Base-by-base conservation (phyloP, 2,113 vertebrate species). In the Peromyscus leucopus region DNA sequence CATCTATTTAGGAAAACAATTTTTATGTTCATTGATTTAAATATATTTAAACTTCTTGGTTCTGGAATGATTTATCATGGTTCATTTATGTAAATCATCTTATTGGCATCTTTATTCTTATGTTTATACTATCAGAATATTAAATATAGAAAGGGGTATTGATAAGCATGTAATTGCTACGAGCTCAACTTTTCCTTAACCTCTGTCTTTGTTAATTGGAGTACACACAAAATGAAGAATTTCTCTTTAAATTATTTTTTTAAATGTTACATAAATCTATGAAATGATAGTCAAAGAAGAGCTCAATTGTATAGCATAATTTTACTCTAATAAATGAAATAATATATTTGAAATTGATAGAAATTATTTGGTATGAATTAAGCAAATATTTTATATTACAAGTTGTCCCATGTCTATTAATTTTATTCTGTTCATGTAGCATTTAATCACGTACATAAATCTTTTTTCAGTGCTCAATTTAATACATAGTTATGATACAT, bases 341-440 rank as follows among this genome's bases (percentile, higher is more conserved):
- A 33, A 69, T 26, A 22, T 48, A 57, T 61, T 67, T 72, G 22
- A 15, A 82, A 91, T 80, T 72, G 7, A 24, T 79, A 89, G n/a
- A 95, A 90, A 80, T 57, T 91, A 33, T 28, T 95, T 79, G 2
- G 57, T 86, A 63, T 36, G 7, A 51, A 86, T 87, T 76, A 57
- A 83, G 2, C 39, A 93, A 74, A 42, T 83, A 48, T 61, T 87
- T 65, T 46, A 65, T 2, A 46, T 4, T 48, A 5, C 67, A 48
- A 19, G 28, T 9, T 55, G 2, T n/a, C 2, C 5, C 7, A 6
- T 39, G 3, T n/a, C 16, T 1, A 2, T 88, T 74, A 31, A 24
- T 89, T 90, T 4, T 28, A 13, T 89, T 33, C 22, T 48, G 1
- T 91, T 86, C 17, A 72, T 42, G 1, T 36, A 90, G 22, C 48